Base-by-base conservation (phyloP, 2,888 invertebrate genomes). In the Leptogaster cylindrica region DNA sequence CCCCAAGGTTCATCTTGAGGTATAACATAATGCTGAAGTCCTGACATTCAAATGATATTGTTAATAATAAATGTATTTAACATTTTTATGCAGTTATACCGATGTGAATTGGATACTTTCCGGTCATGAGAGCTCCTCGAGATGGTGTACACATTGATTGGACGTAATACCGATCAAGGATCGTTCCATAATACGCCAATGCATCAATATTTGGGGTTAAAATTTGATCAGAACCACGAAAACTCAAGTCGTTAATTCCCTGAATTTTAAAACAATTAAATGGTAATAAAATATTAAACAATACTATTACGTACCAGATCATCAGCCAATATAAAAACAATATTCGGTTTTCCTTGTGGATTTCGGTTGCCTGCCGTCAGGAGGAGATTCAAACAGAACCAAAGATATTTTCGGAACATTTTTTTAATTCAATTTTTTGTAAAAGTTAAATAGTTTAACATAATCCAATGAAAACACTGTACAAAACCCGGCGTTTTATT, bases 161-260 rank as follows among this genome's bases (percentile, higher is more conserved):
- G 0, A 90, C 90, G 77, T 96, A 96, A 76, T 75, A 72, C 2
- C 89, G 89, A 77, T 94, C 92, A 25, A 96, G 82, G 67, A 95
- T 89, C 16, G 93, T 86, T 2, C 95, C 93, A 76, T 90, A 88
- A 76, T 90, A 91, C 0, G 91, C 95, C 71, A 96, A 76, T 0
- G 90, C 87, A 79, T 96, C 95, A 66, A 96, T 90, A 77, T 96
- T 95, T 0, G 95, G 95, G 0, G 95, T 96, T 46, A 89, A 85
- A 73, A 94, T 93, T 82, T 95, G 92, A 72, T 89, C 85, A 0
- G 91, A 90, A 0, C 95, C 95, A 75, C 94, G 95, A 76, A 92
- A 95, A 63, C 94, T 89, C 3, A 95, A 90, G 78, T 95, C 95
- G 76, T 95, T 92, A 89, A 93, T 94, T 7, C 96, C 95, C 95